phyloP scores from a whole-genome alignment of 2,113 vertebrate species.

The Amblyornis subalaris region DNA sequence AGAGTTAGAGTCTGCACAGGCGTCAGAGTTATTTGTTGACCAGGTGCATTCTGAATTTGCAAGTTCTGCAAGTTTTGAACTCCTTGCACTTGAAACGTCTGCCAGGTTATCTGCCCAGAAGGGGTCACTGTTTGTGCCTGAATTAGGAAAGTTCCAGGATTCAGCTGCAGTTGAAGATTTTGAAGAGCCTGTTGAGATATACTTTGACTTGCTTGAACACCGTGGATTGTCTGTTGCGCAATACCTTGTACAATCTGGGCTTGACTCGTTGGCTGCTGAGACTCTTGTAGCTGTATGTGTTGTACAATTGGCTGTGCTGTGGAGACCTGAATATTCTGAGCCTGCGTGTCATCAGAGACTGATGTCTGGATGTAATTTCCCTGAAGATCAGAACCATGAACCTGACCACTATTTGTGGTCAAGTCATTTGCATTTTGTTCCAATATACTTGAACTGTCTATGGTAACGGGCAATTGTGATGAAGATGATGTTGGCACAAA shows the following conservation, averaged over 20 bases:
- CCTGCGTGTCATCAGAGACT: conserved; percentile 85
- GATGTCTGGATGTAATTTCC: conserved; percentile 86
- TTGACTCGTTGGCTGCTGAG: conserved; percentile 87
- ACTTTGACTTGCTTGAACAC: conserved; percentile 81
- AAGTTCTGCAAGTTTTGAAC: conserved; percentile 98
- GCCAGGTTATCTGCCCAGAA: conserved; percentile 98
- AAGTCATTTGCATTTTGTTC: conserved; percentile 85
- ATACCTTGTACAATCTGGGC: conserved; percentile 92
- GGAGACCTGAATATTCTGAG: conserved; percentile 88
- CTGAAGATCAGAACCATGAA: conserved; percentile 86
- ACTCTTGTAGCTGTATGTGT: conserved; percentile 91
- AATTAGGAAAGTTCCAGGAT: conserved; percentile 97
- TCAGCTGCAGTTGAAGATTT: conserved; percentile 93
- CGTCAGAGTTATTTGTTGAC: conserved; percentile 96
- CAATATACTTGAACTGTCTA: conserved; percentile 86
- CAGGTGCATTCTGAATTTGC: conserved; percentile 90
- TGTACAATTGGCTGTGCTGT: conserved; percentile 86
- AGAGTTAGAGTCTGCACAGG: conserved; percentile 95
- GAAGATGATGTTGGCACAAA: conserved; percentile 96
- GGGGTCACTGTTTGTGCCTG: conserved; percentile 97
- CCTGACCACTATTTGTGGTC: conserved; percentile 79
- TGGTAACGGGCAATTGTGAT: conserved; percentile 86
- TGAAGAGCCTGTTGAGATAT: conserved; percentile 86
- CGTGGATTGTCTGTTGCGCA: conserved; percentile 84
- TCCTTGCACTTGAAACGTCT: conserved; percentile 98